Conservation (phyloP, 2,113 vertebrate genomes). For the Barbus barbus region DNA sequence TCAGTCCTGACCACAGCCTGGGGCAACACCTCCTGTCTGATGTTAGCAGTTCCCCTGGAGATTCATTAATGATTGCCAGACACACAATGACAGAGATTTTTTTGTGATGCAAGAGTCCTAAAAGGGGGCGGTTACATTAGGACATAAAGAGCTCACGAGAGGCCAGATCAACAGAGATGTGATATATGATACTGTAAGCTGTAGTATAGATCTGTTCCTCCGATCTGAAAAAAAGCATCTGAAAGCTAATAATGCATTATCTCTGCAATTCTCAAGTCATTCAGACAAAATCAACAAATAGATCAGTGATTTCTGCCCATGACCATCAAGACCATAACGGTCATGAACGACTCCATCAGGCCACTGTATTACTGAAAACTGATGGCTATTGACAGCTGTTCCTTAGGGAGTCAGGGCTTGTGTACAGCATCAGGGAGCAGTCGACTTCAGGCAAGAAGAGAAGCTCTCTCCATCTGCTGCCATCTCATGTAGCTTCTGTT, state of each 20-base stretch:
- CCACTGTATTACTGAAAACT: slow-evolving; percentile 50
- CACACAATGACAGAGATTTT: slow-evolving; percentile 10
- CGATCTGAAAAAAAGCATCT: background rate
- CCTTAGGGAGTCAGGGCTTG: slow-evolving; percentile 43
- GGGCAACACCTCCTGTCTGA: slow-evolving; percentile 36
- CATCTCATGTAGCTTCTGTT: slow-evolving; percentile 35
- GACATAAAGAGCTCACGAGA: slow-evolving; percentile 20
- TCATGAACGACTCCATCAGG: slow-evolving; percentile 52
- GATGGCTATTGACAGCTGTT: slow-evolving; percentile 59
- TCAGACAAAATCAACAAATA: slow-evolving; percentile 47
- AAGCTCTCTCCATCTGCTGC: slow-evolving; percentile 56
- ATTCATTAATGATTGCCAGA: slow-evolving; percentile 53
- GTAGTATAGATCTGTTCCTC: background rate
- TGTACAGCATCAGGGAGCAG: slow-evolving; percentile 25
- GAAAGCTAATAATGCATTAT: slow-evolving; percentile 1
- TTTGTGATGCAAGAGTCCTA: slow-evolving; percentile 36
- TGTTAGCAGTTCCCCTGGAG: slow-evolving; percentile 41
- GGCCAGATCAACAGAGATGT: slow-evolving; percentile 14
- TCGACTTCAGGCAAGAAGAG: slow-evolving; percentile 48
- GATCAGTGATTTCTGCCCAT: slow-evolving; percentile 46
- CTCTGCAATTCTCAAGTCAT: slow-evolving; percentile 19
- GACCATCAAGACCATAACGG: slow-evolving; percentile 52
- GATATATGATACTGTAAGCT: slow-evolving; percentile 25
- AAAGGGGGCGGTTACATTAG: slow-evolving; percentile 25
- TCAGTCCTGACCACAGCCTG: slow-evolving; percentile 31